Evolutionary conservation across 1,140 invertebrate species (phyloP), one percentile per base, ranked within the genome.

Genomic region (Drosophila sucinea): DNA sequence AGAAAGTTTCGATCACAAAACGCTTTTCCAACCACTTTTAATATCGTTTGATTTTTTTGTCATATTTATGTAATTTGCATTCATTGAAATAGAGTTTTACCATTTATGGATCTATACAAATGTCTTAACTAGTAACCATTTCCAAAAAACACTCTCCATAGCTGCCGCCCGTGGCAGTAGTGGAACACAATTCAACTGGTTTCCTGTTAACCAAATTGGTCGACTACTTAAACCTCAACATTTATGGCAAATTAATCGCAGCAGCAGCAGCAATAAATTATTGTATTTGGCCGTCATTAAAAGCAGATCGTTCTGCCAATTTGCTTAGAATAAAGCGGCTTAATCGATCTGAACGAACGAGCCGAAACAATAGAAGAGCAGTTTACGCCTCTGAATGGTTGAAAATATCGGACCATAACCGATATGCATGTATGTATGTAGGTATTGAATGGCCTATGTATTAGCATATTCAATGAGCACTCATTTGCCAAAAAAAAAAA

Each of bases 191-290:
- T 10, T 33, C 30, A 23, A 38, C 32, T 58, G 17, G 32, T 58
- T 25, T 40, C 79, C 79, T 67, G 67, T 74, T 77, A 47, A 56
- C 56, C 55, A 57, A 58, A 60, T 44, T 40, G 38, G 38, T 40
- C 41, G 67, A 66, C 35, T 65, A 71, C 65, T 66, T 56, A 66
- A 79, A 65, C 73, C 69, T 40, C 38, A 35, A 55, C 81, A 40
- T 85, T 85, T 85, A 81, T 73, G 82, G 82, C 70, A 72, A 72
- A 78, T 72, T 84, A 84, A 84, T 80, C 81, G 70, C 58, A 7
- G 10, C 17, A 17, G 63, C 35, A 60, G 76, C 63, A 66, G 5
- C 47, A 67, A 51, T 51, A 51, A 51, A 51, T 51, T 51, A 51
- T 51, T 51, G 33, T 62, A 71, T 74, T 85, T 85, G 71, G 66